phyloP scores from a whole-genome alignment of 1,140 invertebrate genomes.

The Penaeus japonicus region DNA sequence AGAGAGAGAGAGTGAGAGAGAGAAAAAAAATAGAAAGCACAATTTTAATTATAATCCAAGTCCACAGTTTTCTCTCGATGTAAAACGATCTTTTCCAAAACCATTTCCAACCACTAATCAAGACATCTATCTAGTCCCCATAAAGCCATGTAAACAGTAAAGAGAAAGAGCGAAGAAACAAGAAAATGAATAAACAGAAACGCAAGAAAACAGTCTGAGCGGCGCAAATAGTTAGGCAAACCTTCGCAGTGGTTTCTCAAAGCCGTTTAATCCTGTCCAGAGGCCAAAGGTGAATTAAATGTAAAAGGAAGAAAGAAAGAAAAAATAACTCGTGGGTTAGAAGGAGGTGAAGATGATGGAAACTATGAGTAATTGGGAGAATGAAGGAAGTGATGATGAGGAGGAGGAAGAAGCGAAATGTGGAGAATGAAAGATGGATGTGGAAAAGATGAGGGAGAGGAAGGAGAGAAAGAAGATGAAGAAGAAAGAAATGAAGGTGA shows the following conservation, averaged over 20 bases:
- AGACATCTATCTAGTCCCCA: too few species aligned
- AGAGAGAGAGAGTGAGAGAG: not conserved
- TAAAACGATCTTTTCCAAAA: too few species aligned
- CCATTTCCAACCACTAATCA: too few species aligned
- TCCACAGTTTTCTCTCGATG: too few species aligned
- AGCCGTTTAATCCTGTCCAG: too few species aligned
- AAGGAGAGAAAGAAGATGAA: not conserved
- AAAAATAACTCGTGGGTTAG: not conserved
- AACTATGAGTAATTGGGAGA: not conserved
- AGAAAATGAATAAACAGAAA: too few species aligned
- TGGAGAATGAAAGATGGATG: not conserved
- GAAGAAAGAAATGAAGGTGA: not conserved
- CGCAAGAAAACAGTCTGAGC: too few species aligned
- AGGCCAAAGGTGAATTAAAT: not conserved
- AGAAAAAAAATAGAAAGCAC: not conserved
- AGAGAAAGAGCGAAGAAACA: too few species aligned
- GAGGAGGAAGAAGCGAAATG: not conserved
- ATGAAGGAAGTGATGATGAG: not conserved
- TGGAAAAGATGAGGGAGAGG: not conserved
- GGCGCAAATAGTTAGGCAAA: too few species aligned
- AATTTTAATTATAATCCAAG: too few species aligned
- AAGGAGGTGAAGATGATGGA: not conserved
- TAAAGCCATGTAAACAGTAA: too few species aligned
- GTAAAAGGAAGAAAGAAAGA: not conserved
- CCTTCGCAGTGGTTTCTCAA: too few species aligned